These are phyloP conservation scores for Drosophila leontia DNA, from an alignment of 1,140 invertebrate species.

Conservation along the genomic window DNA sequence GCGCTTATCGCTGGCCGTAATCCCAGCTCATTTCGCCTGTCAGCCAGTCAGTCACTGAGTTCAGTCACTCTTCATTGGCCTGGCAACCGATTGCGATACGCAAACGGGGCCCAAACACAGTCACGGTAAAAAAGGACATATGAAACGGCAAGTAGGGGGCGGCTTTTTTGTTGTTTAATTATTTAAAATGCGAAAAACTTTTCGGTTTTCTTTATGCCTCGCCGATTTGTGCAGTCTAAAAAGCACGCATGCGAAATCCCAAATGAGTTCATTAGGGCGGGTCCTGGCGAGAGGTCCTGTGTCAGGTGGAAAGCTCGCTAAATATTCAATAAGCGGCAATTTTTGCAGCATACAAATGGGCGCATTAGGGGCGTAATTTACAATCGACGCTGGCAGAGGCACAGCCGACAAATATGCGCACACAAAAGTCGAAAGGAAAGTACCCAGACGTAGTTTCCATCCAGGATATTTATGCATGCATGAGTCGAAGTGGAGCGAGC, in stretches of 20 bases:
- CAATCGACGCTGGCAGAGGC: slow-evolving; percentile 62
- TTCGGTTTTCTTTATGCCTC: slow-evolving; percentile 25
- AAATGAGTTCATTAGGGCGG: slow-evolving; percentile 75
- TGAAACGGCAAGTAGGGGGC: slow-evolving; percentile 7
- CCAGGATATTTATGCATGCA: slow-evolving; percentile 48
- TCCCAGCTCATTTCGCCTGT: slow-evolving; percentile 39
- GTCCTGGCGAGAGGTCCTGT: slow-evolving; percentile 12
- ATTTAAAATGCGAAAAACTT: slow-evolving; percentile 76
- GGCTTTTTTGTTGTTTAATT: slow-evolving; percentile 65
- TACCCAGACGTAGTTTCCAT: slow-evolving; percentile 52
- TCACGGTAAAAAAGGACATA: background rate
- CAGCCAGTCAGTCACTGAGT: slow-evolving; percentile 35
- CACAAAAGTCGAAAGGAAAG: slow-evolving; percentile 32
- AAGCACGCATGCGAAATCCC: slow-evolving; percentile 75
- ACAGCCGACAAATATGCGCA: slow-evolving; percentile 53
- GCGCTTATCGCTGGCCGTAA: slow-evolving; percentile 68
- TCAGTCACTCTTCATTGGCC: slow-evolving; percentile 63
- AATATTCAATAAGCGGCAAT: slow-evolving; percentile 84
- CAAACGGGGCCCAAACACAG: slow-evolving; percentile 16
- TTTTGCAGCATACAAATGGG: slow-evolving; percentile 84
- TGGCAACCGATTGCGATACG: slow-evolving; percentile 40
- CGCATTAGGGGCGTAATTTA: slow-evolving; percentile 82
- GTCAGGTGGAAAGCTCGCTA: slow-evolving; percentile 55
- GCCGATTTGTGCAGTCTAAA: slow-evolving; percentile 40
- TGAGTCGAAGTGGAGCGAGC: slow-evolving; percentile 15